phyloP scores from a whole-genome alignment of 2,113 vertebrate species.

The Gopherus flavomarginatus region DNA sequence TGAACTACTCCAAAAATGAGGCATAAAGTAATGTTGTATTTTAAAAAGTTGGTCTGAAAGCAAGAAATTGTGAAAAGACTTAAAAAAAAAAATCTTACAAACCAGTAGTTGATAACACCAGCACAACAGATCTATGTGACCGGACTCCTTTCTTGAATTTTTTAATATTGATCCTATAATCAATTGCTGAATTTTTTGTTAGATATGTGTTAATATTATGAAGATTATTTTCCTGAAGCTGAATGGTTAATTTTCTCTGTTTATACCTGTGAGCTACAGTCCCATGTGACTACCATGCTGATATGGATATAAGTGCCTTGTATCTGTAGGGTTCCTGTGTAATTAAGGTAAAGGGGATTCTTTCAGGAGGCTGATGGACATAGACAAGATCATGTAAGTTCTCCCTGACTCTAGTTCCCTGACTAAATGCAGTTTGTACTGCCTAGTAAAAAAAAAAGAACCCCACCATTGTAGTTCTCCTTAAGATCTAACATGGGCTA shows the following conservation, averaged over 20 bases:
- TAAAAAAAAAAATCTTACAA: background rate
- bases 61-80: background rate
- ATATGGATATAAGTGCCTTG: background rate
- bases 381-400: rapidly evolving
- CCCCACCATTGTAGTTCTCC: rapidly evolving
- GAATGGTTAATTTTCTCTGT: background rate
- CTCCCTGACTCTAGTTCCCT: no score
- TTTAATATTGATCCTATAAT: background rate
- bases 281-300: background rate
- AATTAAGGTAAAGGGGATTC: background rate
- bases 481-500: rapidly evolving
- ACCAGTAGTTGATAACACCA: background rate
- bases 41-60: background rate
- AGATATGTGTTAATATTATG: background rate
- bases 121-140: background rate
- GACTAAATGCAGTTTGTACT: background rate
- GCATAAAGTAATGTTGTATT: background rate
- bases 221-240: background rate
- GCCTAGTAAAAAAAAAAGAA: background rate
- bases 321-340: background rate
- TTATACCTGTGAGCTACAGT: background rate
- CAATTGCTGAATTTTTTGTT: background rate
- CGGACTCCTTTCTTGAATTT: background rate
- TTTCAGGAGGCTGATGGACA: background rate
- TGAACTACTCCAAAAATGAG: background rate